phyloP scores from a whole-genome alignment of 2,888 invertebrate species.

The Aspidiotus destructor region DNA sequence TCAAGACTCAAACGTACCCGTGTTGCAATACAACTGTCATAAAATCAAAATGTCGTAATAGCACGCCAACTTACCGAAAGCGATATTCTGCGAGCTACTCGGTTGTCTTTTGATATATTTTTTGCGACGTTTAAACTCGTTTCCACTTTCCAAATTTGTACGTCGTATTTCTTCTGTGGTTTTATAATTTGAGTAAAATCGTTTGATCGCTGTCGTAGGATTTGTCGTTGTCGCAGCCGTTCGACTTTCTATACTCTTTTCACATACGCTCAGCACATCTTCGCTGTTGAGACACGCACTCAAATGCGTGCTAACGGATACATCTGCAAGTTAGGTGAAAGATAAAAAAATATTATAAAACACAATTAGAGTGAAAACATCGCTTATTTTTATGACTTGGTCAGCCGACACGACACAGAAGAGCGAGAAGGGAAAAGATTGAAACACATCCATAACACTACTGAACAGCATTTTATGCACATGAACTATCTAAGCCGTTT shows the following conservation, averaged over 20 bases:
- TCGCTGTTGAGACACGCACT: slow-evolving; percentile 23
- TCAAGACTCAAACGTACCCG: no score
- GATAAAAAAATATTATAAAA: no score
- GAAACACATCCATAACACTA: no score
- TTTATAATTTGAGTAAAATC: slow-evolving; percentile 23
- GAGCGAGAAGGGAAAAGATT: no score
- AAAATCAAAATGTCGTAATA: no score
- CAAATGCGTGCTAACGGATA: slow-evolving; percentile 23
- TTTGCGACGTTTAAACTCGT: slow-evolving; percentile 23
- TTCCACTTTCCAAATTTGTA: slow-evolving; percentile 18
- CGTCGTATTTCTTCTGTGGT: slow-evolving; percentile 25
- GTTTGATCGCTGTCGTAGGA: slow-evolving; percentile 7
- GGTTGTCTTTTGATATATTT: slow-evolving; percentile 21
- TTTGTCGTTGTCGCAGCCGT: neutral
- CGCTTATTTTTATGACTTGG: no score
- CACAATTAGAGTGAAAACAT: no score
- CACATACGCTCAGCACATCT: slow-evolving; percentile 22
- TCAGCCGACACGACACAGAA: no score
- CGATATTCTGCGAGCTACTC: slow-evolving; percentile 17
- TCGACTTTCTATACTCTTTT: slow-evolving; percentile 19
- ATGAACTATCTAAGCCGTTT: no score
- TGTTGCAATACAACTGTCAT: no score
- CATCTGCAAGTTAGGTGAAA: slow-evolving; percentile 3
- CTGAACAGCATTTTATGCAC: no score
- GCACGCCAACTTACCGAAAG: slow-evolving; percentile 11